Conservation (phyloP, 1,140 invertebrate species). For the Tetragonula clypearis region DNA sequence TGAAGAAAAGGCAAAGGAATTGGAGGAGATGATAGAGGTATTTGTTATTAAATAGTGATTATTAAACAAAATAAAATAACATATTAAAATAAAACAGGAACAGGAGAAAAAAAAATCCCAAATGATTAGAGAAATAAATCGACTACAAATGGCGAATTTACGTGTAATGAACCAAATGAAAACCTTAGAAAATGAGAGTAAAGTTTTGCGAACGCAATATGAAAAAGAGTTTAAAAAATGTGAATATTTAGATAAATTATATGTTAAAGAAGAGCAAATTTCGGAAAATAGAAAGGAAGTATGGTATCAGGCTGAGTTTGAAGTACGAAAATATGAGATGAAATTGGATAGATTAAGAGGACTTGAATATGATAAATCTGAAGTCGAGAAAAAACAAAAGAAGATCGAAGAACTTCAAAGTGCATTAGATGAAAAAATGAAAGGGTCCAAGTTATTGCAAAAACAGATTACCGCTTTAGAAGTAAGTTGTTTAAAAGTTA, state of each 20-base stretch:
- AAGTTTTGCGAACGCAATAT: slow-evolving; percentile 62
- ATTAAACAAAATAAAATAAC: background rate
- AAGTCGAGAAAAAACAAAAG: slow-evolving; percentile 74
- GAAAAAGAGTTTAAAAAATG: slow-evolving; percentile 67
- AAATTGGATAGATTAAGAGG: slow-evolving; percentile 72
- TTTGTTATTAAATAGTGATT: slow-evolving; percentile 7
- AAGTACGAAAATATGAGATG: slow-evolving; percentile 72
- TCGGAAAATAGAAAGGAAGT: slow-evolving; percentile 76
- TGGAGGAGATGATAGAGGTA: slow-evolving; percentile 79
- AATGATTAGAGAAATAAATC: slow-evolving; percentile 66
- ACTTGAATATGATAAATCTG: slow-evolving; percentile 67
- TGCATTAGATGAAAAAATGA: slow-evolving; percentile 74
- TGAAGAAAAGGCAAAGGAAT: slow-evolving; percentile 73
- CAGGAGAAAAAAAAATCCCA: slow-evolving; percentile 72
- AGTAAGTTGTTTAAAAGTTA: slow-evolving; percentile 69
- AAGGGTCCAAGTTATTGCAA: slow-evolving; percentile 79
- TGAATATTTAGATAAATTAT: slow-evolving; percentile 60
- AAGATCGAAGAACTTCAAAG: slow-evolving; percentile 80
- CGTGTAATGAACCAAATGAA: slow-evolving; percentile 55
- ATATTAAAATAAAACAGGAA: slow-evolving; percentile 62
- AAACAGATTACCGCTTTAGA: slow-evolving; percentile 82
- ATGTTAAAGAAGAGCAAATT: slow-evolving; percentile 68
- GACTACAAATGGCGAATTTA: slow-evolving; percentile 67
- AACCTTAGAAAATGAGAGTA: slow-evolving; percentile 72
- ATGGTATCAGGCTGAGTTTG: slow-evolving; percentile 75